phyloP scores from a whole-genome alignment of 2,888 invertebrate species.

The Apoda limacodes region DNA sequence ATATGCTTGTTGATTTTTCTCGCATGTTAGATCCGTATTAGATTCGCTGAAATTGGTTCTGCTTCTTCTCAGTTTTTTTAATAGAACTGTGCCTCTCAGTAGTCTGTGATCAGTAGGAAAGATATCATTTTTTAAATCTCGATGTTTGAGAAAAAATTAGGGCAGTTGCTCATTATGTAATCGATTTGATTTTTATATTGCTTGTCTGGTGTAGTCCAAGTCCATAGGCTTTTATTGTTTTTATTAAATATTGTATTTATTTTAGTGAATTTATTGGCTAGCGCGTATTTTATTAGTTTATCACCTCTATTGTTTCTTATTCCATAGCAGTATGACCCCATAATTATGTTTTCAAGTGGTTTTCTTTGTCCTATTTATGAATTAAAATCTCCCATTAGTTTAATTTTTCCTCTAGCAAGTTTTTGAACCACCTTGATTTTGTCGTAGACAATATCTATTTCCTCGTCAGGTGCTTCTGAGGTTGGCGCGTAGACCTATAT shows the following conservation, averaged over 20 bases:
- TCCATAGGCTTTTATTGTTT: too few species aligned
- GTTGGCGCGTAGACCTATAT: constrained; percentile 16
- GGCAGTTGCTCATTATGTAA: too few species aligned
- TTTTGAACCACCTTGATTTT: constrained; percentile 7
- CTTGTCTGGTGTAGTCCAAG: too few species aligned
- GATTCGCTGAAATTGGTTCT: too few species aligned
- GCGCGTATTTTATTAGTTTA: constrained; percentile 17
- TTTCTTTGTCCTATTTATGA: constrained; percentile 12
- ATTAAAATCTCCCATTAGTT: constrained; percentile 11
- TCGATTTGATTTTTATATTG: too few species aligned
- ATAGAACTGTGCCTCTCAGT: constrained; percentile 4
- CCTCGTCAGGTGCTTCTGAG: constrained; percentile 4
- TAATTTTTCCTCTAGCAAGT: constrained; percentile 1
- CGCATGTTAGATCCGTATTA: too few species aligned
- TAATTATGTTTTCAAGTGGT: constrained; percentile 10
- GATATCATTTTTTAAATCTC: too few species aligned
- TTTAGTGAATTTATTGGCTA: too few species aligned
- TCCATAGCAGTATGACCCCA: constrained; percentile 12
- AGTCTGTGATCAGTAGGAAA: constrained; percentile 4
- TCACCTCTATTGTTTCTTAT: constrained; percentile 13
- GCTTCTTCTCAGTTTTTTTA: too few species aligned
- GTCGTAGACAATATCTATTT: constrained; percentile 6
- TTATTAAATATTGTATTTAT: too few species aligned
- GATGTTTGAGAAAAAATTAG: too few species aligned
- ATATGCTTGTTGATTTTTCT: too few species aligned